Conservation (phyloP, 2,888 invertebrate species). For the Lepeophtheirus nordmannii region DNA sequence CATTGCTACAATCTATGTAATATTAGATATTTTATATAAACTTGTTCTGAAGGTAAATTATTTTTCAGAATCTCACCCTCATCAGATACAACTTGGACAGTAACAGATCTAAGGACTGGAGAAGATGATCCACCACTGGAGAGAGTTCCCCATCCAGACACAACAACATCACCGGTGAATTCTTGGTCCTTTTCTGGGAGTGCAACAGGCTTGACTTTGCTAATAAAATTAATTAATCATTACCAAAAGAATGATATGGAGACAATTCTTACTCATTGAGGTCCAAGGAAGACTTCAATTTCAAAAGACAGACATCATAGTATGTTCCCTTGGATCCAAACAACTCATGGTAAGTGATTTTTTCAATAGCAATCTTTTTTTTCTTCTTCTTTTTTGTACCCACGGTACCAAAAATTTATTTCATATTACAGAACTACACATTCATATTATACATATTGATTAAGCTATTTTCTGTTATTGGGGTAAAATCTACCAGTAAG, state of each 20-base stretch:
- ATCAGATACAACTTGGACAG: conserved; percentile 25
- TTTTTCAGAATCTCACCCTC: background rate
- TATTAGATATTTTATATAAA: background rate
- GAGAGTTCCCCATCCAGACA: conserved; percentile 27
- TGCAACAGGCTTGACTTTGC: conserved; percentile 17
- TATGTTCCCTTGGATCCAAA: conserved; percentile 47
- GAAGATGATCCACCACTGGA: conserved; percentile 24
- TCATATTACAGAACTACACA: too few relatives aligned
- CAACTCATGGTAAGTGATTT: conserved; percentile 48
- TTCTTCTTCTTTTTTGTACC: too few relatives aligned
- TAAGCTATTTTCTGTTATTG: too few relatives aligned
- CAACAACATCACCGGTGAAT: conserved; percentile 16
- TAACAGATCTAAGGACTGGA: conserved; percentile 24
- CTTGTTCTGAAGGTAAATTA: too few relatives aligned
- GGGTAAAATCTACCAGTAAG: too few relatives aligned
- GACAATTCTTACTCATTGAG: conserved; percentile 25
- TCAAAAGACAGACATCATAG: conserved; percentile 63
- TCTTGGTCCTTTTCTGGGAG: conserved; percentile 25
- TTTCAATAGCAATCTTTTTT: conserved; percentile 31
- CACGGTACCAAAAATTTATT: too few relatives aligned
- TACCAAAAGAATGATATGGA: background rate
- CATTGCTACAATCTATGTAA: background rate
- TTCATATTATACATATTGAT: too few relatives aligned
- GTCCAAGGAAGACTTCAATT: conserved; percentile 36
- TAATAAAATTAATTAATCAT: background rate